These are phyloP conservation scores for Lepus europaeus DNA, from an alignment of 2,113 vertebrate genomes.

Conservation along the genomic window DNA sequence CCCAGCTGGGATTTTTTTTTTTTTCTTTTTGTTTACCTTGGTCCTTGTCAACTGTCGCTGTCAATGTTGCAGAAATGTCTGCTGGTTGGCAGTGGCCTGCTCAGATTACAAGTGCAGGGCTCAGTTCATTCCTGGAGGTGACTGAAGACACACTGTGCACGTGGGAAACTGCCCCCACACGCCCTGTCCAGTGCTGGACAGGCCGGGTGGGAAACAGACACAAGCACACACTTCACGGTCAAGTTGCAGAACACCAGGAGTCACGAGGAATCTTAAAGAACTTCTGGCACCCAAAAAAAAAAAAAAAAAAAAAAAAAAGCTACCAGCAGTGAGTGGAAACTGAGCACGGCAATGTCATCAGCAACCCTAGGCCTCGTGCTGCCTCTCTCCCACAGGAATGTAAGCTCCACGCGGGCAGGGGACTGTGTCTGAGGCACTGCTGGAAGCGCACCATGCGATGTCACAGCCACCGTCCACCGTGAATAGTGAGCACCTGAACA, in stretches of 20 bases:
- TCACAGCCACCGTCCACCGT: fast-evolving
- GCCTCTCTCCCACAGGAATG: background rate
- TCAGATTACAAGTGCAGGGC: background rate
- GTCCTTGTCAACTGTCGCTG: background rate
- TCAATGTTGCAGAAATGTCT: conserved; percentile 14
- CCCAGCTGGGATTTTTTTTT: background rate
- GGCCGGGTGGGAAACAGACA: background rate
- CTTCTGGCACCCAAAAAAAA: background rate
- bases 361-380: background rate
- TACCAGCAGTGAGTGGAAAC: background rate
- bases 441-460: background rate
- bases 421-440: background rate
- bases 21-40: background rate
- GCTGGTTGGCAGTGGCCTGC: background rate
- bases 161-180: too few species aligned
- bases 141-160: background rate
- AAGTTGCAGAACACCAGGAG: background rate
- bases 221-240: too few species aligned
- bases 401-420: background rate
- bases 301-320: background rate
- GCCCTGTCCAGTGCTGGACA: too few species aligned
- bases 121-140: background rate
- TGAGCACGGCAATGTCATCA: background rate
- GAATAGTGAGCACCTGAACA: background rate
- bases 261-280: background rate